Evolutionary conservation across 2,888 invertebrate species (phyloP).

Genomic region (Tipula lateralis): DNA sequence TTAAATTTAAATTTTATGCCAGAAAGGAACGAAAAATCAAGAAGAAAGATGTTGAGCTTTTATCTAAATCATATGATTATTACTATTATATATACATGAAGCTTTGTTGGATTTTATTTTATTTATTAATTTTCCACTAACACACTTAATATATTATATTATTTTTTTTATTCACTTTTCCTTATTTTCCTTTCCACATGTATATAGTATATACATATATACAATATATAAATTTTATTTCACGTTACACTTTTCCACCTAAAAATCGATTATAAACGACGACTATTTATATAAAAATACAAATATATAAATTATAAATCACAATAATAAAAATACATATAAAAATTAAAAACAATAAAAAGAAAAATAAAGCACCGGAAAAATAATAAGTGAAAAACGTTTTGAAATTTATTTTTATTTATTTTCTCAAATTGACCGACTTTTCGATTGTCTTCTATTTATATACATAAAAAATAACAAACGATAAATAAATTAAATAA

Average conservation of each 20-base stretch:
- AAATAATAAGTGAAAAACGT: not conserved
- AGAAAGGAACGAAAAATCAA: not conserved
- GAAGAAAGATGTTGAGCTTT: not conserved
- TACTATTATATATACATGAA: not conserved
- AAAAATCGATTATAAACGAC: not conserved
- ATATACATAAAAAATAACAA: not conserved
- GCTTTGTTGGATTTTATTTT: not conserved
- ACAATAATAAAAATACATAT: not conserved
- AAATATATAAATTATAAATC: not conserved
- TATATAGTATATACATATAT: not conserved
- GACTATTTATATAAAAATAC: not conserved
- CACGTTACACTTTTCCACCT: not conserved
- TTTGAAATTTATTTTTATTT: not conserved
- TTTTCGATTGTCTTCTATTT: not conserved
- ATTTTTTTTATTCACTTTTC: slow-evolving; percentile 24
- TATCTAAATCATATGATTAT: slow-evolving; percentile 20
- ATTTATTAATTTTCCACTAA: not conserved
- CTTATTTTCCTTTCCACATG: slow-evolving; percentile 7
- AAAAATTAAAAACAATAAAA: slow-evolving; percentile 15
- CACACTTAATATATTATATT: not conserved
- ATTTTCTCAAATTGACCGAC: not conserved
- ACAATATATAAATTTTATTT: not conserved
- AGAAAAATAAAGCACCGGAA: not conserved
- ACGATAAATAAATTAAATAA: not conserved
- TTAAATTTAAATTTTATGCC: not conserved